A percentile compares a stretch with the other conserved stretches of the same genome.
phyloP scores from a whole-genome alignment of 2,888 invertebrate species.

The Pyrrhia umbra region DNA sequence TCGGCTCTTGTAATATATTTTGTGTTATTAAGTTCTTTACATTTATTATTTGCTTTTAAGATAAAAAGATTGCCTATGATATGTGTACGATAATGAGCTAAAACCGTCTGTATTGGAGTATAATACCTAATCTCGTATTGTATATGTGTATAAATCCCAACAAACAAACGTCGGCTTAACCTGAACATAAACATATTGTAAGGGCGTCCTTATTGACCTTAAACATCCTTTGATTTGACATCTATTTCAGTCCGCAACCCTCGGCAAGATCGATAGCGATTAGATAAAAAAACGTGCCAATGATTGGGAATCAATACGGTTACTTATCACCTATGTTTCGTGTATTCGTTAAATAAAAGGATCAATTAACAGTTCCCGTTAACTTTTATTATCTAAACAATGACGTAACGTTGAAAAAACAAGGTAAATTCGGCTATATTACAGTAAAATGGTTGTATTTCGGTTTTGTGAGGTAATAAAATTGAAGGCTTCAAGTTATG shows the following conservation, averaged over 20 bases:
- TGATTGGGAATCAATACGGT: conserved; percentile 45
- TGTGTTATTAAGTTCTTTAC: background rate
- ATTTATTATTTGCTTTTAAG: background rate
- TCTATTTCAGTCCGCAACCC: background rate
- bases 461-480: conserved; percentile 63
- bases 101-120: background rate
- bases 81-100: background rate
- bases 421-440: conserved; percentile 57
- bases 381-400: conserved; percentile 20
- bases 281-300: conserved; percentile 39
- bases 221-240: conserved; percentile 8
- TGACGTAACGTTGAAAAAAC: conserved; percentile 24
- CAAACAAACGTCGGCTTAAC: background rate
- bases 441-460: conserved; percentile 58
- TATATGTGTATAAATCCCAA: conserved; percentile 10
- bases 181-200: conserved; percentile 4
- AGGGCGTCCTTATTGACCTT: conserved; percentile 1
- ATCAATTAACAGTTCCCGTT: conserved; percentile 13
- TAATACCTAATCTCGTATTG: background rate
- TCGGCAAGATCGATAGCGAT: conserved; percentile 33
- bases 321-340: conserved; percentile 39
- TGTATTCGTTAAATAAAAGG: conserved; percentile 17
- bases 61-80: background rate
- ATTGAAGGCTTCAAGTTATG: conserved; percentile 43
- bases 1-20: conserved; percentile 9